phyloP scores from a whole-genome alignment of 2,113 vertebrate species.

The Helogale parvula region DNA sequence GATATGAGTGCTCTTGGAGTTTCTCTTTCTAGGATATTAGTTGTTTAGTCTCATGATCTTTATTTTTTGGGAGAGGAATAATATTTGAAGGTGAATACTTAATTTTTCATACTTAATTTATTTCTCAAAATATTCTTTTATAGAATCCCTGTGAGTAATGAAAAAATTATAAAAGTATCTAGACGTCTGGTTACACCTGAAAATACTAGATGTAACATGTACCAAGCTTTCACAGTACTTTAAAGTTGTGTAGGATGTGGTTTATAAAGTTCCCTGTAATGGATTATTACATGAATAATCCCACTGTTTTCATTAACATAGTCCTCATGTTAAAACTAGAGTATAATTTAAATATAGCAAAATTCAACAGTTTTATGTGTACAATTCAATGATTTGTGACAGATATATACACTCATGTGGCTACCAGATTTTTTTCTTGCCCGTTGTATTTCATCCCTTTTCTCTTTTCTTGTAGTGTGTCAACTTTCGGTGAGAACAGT shows the following conservation, averaged over 20 bases:
- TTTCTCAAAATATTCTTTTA: not conserved
- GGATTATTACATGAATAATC: not conserved
- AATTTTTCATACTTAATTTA: not conserved
- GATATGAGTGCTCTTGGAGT: not conserved
- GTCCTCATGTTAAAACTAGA: slow-evolving; percentile 12
- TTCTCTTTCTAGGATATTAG: not conserved
- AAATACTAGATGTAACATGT: not conserved
- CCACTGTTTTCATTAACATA: not conserved
- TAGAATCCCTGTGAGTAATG: not conserved
- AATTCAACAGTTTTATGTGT: not conserved
- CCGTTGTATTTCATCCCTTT: not conserved
- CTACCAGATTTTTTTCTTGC: not conserved
- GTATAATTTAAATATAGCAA: not conserved
- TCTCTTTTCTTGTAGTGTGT: not conserved
- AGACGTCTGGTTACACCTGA: not conserved
- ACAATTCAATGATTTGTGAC: not conserved
- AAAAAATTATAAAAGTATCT: not conserved
- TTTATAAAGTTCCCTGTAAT: slow-evolving; percentile 14
- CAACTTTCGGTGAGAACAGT: not conserved
- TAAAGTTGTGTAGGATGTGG: not conserved
- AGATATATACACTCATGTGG: not conserved
- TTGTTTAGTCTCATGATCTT: not conserved
- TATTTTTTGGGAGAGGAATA: not conserved
- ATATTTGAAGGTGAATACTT: not conserved
- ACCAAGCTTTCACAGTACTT: not conserved